Evolutionary conservation across 2,797 vertebrate genomes (phyloP).

Genomic region (Sebastes nivosus): DNA sequence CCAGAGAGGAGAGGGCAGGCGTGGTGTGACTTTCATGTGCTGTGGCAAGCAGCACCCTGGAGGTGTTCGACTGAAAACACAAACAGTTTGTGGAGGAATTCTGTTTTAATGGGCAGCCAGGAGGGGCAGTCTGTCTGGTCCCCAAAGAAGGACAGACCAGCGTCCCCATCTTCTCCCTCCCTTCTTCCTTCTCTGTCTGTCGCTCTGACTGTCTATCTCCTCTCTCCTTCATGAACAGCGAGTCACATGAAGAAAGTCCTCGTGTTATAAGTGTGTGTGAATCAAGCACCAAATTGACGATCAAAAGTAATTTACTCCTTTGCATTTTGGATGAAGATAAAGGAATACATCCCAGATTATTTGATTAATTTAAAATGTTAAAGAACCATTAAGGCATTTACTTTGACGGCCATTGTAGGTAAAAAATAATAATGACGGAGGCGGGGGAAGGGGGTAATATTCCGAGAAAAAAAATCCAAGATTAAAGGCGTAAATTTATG

Average conservation of each 20-base stretch:
- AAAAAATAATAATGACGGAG: too few species aligned
- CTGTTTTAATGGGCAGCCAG: conserved; percentile 79
- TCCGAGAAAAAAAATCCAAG: too few species aligned
- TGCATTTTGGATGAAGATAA: not conserved
- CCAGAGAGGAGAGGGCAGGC: conserved; percentile 32
- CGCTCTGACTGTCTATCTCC: not conserved
- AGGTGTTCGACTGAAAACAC: conserved; percentile 87
- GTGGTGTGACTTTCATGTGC: conserved; percentile 72
- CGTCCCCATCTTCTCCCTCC: not conserved
- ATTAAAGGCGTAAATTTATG: too few species aligned
- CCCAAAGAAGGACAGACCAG: conserved; percentile 68
- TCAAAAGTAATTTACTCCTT: not conserved
- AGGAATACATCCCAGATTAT: not conserved
- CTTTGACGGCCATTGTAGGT: too few species aligned
- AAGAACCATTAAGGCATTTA: not conserved
- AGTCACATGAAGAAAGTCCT: not conserved
- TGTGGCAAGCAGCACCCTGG: conserved; percentile 73
- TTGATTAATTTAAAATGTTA: not conserved
- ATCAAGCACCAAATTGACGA: not conserved
- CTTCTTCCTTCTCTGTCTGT: not conserved
- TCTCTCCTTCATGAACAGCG: not conserved
- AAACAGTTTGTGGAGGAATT: conserved; percentile 89
- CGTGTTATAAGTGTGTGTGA: not conserved
- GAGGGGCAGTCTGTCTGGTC: conserved; percentile 76
- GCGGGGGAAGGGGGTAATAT: too few species aligned